Evolutionary conservation across 2,797 vertebrate species (phyloP), one percentile per base, ranked within the genome.

Genomic region (Poecile montanus): DNA sequence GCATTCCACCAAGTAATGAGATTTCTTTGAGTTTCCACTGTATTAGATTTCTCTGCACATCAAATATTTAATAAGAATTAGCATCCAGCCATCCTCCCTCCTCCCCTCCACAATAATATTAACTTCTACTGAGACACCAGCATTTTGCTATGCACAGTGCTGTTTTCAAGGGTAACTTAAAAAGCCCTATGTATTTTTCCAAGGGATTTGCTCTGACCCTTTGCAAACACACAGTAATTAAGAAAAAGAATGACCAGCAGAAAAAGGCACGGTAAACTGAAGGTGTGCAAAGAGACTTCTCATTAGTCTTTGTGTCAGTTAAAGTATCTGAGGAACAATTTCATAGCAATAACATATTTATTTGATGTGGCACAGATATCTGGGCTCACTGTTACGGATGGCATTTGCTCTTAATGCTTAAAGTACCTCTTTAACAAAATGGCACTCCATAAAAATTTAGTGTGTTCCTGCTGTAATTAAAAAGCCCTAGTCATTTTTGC

Each of bases 381-480:
- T 96, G 96, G 96, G 77, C 93, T 94, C 61, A 32, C 96, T 91
- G 93, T 95, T 97, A 97, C 0, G 82, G 80, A 93, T 81, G 85
- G 93, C 96, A 96, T 97, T 97, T 97, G 96, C 88, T 97, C 96
- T 97, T 97, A 97, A 97, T 93, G 95, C 85, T 97, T 96, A 75
- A 90, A 98, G 96, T 53, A 97, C 96, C 97, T 98, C 98, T 98
- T 98, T 98, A 98, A 97, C 97, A 96, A 97, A 98, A 98, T 97
- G 97, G 97, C 95, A 98, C 96, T 98, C 97, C 97, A 98, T 98
- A 98, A 98, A 98, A 98, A 98, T 98, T 98, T 97, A 98, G 97
- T 97, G 97, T 97, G 97, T 96, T 97, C 97, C 97, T 96, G 94
- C 97, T 97, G 98, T 98, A 98, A 98, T 98, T 98, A 98, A 98